Percentiles rank a stretch among this genome's conserved stretches.
Evolutionary conservation across 2,113 vertebrate species (phyloP).

Genomic region (Amphiprion percula): DNA sequence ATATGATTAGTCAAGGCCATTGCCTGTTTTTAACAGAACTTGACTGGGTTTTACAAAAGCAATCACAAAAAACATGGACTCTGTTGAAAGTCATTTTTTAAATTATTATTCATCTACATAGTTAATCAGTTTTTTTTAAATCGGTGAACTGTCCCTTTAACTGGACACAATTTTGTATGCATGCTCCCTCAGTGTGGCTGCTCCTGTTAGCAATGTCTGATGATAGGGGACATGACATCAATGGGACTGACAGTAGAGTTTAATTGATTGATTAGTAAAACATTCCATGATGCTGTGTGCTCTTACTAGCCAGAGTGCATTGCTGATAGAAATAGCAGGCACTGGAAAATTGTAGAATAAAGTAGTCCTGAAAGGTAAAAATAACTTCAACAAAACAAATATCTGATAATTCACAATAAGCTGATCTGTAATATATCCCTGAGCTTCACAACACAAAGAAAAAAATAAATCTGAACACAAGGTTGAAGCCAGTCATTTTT

Average conservation of each 20-base stretch:
- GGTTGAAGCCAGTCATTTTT: conserved; percentile 1
- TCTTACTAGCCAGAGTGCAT: conserved; percentile 21
- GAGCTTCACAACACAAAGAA: not conserved
- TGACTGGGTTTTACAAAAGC: too few relatives aligned
- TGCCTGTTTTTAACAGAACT: too few relatives aligned
- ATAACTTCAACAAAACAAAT: conserved; percentile 15
- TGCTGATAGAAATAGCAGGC: conserved; percentile 18
- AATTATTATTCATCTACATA: too few relatives aligned
- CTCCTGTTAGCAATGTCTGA: conserved; percentile 42
- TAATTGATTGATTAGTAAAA: conserved; percentile 71
- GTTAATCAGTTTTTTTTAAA: not conserved
- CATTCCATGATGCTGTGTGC: conserved; percentile 70
- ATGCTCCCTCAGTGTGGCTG: conserved; percentile 12
- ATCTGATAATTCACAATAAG: not conserved
- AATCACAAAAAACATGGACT: too few relatives aligned
- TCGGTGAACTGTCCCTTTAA: conserved; percentile 15
- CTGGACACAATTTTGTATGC: not conserved
- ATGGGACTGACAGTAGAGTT: conserved; percentile 52
- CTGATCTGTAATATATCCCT: not conserved
- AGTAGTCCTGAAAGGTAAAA: not conserved
- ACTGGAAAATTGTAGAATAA: not conserved
- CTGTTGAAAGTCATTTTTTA: too few relatives aligned
- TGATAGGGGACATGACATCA: conserved; percentile 60
- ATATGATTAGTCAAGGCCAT: too few relatives aligned
- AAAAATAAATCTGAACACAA: not conserved